These are phyloP conservation scores for Drosophila pegasa DNA, from an alignment of 2,888 invertebrate genomes.

Conservation along the genomic window DNA sequence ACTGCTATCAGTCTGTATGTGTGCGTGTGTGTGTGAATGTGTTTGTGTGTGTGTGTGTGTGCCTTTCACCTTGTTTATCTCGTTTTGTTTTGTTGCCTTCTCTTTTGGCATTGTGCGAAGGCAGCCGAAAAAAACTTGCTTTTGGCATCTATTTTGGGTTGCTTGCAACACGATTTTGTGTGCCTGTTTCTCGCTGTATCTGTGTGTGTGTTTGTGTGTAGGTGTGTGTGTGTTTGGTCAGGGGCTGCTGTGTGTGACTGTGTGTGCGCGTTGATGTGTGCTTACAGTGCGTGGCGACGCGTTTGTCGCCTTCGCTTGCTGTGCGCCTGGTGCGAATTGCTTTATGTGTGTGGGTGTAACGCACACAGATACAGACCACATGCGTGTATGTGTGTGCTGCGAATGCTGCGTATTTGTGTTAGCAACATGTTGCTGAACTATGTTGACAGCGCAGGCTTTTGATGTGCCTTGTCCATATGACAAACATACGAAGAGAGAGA, in stretches of 20 bases:
- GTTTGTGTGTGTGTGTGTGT: slow-evolving; percentile 19
- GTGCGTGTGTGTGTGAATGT: slow-evolving; percentile 2
- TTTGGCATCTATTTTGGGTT: slow-evolving; percentile 35
- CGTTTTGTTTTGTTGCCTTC: slow-evolving; percentile 34
- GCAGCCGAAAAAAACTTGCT: slow-evolving; percentile 18
- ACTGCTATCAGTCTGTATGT: slow-evolving; percentile 42
- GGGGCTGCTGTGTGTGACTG: slow-evolving; percentile 10
- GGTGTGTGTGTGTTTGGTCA: slow-evolving; percentile 16
- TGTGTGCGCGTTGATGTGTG: slow-evolving; percentile 7
- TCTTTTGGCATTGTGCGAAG: slow-evolving; percentile 25
- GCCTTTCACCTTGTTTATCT: slow-evolving; percentile 63
- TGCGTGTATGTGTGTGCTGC: slow-evolving; percentile 1
- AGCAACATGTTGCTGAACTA: slow-evolving; percentile 24
- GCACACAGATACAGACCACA: slow-evolving; percentile 41
- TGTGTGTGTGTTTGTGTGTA: slow-evolving; percentile 26
- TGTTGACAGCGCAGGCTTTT: slow-evolving; percentile 30
- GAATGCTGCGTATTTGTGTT: slow-evolving; percentile 20
- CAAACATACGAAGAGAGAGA: too few relatives aligned
- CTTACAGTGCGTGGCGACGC: slow-evolving; percentile 35
- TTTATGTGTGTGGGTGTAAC: slow-evolving; percentile 76
- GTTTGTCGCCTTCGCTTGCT: slow-evolving; percentile 45
- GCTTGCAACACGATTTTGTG: slow-evolving; percentile 61
- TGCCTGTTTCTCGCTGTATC: slow-evolving; percentile 52
- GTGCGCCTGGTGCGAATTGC: slow-evolving; percentile 72
- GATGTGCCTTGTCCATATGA: slow-evolving; percentile 16